Evolutionary conservation across 1,140 invertebrate species (phyloP).

Genomic region (Drosophila murphyi): DNA sequence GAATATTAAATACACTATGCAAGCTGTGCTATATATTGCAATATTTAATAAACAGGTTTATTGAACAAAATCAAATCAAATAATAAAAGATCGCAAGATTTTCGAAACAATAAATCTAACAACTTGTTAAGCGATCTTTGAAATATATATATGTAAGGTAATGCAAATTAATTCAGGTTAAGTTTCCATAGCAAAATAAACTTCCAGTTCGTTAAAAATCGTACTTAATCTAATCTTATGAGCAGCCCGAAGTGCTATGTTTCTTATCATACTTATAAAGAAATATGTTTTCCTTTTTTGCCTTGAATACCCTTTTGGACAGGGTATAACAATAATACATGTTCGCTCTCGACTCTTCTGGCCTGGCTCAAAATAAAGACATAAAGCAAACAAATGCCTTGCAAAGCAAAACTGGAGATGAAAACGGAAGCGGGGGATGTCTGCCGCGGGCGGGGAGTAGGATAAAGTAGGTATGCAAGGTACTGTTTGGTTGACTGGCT

Average conservation of each 20-base stretch:
- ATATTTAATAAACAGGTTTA: too few species aligned
- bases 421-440: slow-evolving; percentile 9
- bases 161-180: too few species aligned
- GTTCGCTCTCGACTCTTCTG: slow-evolving; percentile 29
- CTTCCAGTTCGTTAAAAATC: too few species aligned
- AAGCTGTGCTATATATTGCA: background rate
- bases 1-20: background rate
- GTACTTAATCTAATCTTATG: too few species aligned
- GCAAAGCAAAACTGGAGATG: slow-evolving; percentile 27
- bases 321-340: slow-evolving; percentile 28
- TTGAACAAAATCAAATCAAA: too few species aligned
- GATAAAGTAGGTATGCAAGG: slow-evolving; percentile 20
- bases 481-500: slow-evolving; percentile 59
- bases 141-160: too few species aligned
- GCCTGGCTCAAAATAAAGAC: slow-evolving; percentile 72
- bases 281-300: too few species aligned
- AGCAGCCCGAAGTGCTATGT: too few species aligned
- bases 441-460: background rate
- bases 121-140: too few species aligned
- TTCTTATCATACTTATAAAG: too few species aligned
- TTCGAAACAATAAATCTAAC: too few species aligned
- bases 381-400: slow-evolving; percentile 78
- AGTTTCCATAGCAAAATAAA: background rate
- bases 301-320: background rate
- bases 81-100: too few species aligned